Evolutionary conservation across 2,113 vertebrate species (phyloP).

Genomic region (Cyprinodon tularosa): DNA sequence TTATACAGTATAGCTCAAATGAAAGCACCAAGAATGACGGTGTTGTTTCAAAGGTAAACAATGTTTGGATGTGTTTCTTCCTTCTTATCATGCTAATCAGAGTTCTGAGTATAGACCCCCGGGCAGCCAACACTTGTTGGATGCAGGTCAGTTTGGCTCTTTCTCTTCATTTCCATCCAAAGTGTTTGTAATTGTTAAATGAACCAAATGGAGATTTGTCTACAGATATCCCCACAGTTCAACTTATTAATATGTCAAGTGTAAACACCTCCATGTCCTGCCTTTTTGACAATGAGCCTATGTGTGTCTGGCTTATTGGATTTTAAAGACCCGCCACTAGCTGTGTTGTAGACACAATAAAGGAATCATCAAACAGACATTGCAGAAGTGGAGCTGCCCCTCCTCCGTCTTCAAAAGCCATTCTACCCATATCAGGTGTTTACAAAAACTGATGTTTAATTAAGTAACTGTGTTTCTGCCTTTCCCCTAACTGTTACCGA

Average conservation of each 20-base stretch:
- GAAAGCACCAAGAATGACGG: not conserved
- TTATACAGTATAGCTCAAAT: not conserved
- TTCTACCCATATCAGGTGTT: too few relatives aligned
- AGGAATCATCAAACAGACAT: slow-evolving; percentile 63
- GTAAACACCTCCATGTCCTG: slow-evolving; percentile 38
- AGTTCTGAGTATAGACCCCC: not conserved
- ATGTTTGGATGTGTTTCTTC: not conserved
- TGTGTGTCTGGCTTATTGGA: slow-evolving; percentile 37
- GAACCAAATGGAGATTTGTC: not conserved
- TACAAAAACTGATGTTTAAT: too few relatives aligned
- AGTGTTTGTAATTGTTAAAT: not conserved
- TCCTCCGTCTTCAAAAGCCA: slow-evolving; percentile 13
- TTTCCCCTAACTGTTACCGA: too few relatives aligned
- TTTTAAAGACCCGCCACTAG: slow-evolving; percentile 56
- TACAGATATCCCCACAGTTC: slow-evolving; percentile 1
- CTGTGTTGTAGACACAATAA: slow-evolving; percentile 70
- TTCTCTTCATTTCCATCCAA: not conserved
- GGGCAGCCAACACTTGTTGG: not conserved
- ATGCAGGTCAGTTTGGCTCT: not conserved
- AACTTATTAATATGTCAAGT: slow-evolving; percentile 58
- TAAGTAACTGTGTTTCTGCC: too few relatives aligned
- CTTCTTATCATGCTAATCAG: not conserved
- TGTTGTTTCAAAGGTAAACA: not conserved
- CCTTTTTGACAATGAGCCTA: slow-evolving; percentile 38
- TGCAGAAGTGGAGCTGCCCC: slow-evolving; percentile 37